A percentile compares a stretch with the other conserved stretches of the same genome.
These are phyloP conservation scores for Notoglanidium macrostoma DNA, from an alignment of 2,797 vertebrate species.

Conservation along the genomic window DNA sequence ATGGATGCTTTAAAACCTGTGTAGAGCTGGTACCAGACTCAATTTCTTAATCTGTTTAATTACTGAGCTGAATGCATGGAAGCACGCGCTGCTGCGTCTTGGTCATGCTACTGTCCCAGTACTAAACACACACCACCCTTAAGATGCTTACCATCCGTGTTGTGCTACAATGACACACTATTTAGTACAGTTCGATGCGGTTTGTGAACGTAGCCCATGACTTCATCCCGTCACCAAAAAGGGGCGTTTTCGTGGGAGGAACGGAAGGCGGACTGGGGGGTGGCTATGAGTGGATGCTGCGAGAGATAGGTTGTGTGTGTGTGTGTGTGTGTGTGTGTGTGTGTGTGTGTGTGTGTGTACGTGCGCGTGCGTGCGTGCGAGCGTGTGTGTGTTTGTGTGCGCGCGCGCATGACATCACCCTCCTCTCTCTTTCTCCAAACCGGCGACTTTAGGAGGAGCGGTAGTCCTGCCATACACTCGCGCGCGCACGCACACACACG, in stretches of 20 bases:
- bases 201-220: slow-evolving; percentile 5
- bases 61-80: background rate
- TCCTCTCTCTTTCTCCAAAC: slow-evolving; percentile 50
- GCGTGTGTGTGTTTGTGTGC: slow-evolving; percentile 20
- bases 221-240: slow-evolving; percentile 19
- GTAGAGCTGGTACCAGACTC: background rate
- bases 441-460: slow-evolving; percentile 24
- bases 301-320: background rate
- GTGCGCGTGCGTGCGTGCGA: slow-evolving; percentile 1
- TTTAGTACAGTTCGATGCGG: slow-evolving; percentile 8
- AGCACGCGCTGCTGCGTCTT: background rate
- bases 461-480: slow-evolving; percentile 15
- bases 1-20: background rate
- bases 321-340: slow-evolving; percentile 8
- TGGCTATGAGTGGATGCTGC: background rate
- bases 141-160: background rate
- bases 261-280: background rate
- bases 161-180: background rate
- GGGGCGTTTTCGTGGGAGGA: background rate
- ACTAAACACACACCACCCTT: background rate
- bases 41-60: background rate
- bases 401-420: slow-evolving; percentile 78
- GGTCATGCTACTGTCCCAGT: background rate
- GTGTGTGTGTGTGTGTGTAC: background rate
- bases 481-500: background rate